Conservation (phyloP, 2,888 invertebrate species). For the Drosophila nigricruria region DNA sequence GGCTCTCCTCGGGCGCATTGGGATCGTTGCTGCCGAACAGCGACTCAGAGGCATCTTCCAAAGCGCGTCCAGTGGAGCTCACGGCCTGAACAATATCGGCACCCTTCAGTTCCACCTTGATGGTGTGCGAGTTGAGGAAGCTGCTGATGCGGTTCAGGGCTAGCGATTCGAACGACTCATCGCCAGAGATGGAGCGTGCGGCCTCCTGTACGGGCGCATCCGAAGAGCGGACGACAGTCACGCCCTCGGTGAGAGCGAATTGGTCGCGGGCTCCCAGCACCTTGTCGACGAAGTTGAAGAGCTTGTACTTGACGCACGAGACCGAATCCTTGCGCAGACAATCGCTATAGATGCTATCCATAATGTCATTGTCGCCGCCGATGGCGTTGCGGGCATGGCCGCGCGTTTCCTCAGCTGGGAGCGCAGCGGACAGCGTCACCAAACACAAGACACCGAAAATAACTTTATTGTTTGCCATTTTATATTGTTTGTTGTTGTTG, state of each 20-base stretch:
- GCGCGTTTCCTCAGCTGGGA: constrained; percentile 90
- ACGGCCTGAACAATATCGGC: constrained; percentile 93
- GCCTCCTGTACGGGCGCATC: constrained; percentile 92
- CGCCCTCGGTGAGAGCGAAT: constrained; percentile 92
- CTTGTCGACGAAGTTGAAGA: constrained; percentile 94
- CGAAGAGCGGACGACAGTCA: constrained; percentile 92
- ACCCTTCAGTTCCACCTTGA: constrained; percentile 94
- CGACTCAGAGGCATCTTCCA: constrained; percentile 90
- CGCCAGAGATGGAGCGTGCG: constrained; percentile 89
- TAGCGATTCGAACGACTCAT: constrained; percentile 88
- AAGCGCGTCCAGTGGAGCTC: constrained; percentile 91
- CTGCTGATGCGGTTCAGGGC: constrained; percentile 89
- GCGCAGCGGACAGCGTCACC: constrained; percentile 88
- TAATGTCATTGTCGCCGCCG: constrained; percentile 90
- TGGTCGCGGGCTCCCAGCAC: constrained; percentile 92
- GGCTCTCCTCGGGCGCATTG: constrained; percentile 88
- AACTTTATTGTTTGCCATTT: constrained; percentile 86
- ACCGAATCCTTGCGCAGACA: constrained; percentile 93
- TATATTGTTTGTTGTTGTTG: constrained; percentile 36
- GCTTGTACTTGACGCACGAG: constrained; percentile 94
- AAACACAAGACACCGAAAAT: constrained; percentile 86
- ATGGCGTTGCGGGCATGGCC: constrained; percentile 87
- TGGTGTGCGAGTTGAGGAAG: constrained; percentile 92
- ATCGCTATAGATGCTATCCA: constrained; percentile 91
- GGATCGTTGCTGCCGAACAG: constrained; percentile 87